A percentile compares a stretch with the other conserved stretches of the same genome.
phyloP scores from a whole-genome alignment of 2,113 vertebrate genomes.

The Xyliphius kryptos region DNA sequence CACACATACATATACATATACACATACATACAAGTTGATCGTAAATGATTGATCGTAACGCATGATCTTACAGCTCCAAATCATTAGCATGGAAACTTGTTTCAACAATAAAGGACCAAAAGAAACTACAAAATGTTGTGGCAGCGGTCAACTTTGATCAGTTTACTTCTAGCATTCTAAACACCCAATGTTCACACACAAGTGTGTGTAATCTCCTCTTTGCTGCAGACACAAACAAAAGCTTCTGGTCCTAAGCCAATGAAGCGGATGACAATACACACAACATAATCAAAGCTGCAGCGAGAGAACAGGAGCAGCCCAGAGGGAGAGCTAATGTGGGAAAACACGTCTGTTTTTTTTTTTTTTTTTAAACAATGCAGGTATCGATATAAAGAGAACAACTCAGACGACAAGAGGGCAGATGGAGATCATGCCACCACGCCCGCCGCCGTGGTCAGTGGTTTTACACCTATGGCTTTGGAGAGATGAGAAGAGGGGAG shows the following conservation, averaged over 20 bases:
- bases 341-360: constrained; percentile 42
- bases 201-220: too few species aligned
- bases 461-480: constrained; percentile 55
- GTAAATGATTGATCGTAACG: too few species aligned
- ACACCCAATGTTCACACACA: constrained; percentile 10
- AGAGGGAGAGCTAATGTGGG: constrained; percentile 50
- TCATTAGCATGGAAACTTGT: constrained; percentile 6
- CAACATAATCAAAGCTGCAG: constrained; percentile 22
- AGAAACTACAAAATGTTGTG: background rate
- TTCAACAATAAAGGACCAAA: background rate
- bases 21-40: too few species aligned
- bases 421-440: constrained; percentile 49
- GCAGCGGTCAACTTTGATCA: constrained; percentile 21
- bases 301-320: constrained; percentile 16
- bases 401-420: constrained; percentile 46
- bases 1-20: too few species aligned
- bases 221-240: constrained; percentile 8
- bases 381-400: constrained; percentile 28
- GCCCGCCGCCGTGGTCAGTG: constrained; percentile 53
- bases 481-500: constrained; percentile 42
- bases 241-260: constrained; percentile 24
- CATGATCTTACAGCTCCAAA: too few species aligned
- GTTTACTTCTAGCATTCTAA: constrained; percentile 19
- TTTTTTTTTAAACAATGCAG: constrained; percentile 38
- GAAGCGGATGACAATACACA: constrained; percentile 26